A percentile compares a stretch with the other conserved stretches of the same genome.
Evolutionary conservation across 2,888 invertebrate genomes (phyloP).

Genomic region (Pyrrhosoma nymphula): DNA sequence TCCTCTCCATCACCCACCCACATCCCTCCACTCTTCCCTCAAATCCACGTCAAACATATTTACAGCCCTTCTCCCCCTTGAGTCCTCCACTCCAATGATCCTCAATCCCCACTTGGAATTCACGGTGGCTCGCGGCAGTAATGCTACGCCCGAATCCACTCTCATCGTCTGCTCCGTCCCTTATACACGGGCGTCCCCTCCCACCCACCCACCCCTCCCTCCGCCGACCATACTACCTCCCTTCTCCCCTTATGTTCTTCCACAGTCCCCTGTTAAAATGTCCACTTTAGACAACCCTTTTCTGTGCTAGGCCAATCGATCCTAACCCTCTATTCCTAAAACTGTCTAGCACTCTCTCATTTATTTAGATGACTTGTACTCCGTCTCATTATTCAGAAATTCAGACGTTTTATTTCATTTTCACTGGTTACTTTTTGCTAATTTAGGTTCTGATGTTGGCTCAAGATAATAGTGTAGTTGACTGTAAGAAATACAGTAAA

Average conservation of each 20-base stretch:
- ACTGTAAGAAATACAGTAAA: too few species aligned
- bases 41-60: constrained; percentile 56
- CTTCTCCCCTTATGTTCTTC: not conserved
- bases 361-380: too few species aligned
- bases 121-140: constrained; percentile 40
- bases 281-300: too few species aligned
- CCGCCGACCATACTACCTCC: not conserved
- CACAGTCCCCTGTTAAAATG: not conserved
- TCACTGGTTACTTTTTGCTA: too few species aligned
- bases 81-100: constrained; percentile 42
- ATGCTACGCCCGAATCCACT: constrained; percentile 10
- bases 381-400: too few species aligned
- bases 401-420: too few species aligned
- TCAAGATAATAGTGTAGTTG: too few species aligned
- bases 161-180: not conserved
- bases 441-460: too few species aligned
- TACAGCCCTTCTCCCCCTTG: not conserved
- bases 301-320: too few species aligned
- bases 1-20: not conserved
- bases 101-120: constrained; percentile 46
- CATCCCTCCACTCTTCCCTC: constrained; percentile 8
- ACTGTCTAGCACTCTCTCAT: too few species aligned
- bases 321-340: too few species aligned
- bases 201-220: not conserved
- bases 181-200: too few species aligned